These are phyloP conservation scores for Spialia ferax DNA, from an alignment of 2,888 invertebrate species.

Conservation along the genomic window DNA sequence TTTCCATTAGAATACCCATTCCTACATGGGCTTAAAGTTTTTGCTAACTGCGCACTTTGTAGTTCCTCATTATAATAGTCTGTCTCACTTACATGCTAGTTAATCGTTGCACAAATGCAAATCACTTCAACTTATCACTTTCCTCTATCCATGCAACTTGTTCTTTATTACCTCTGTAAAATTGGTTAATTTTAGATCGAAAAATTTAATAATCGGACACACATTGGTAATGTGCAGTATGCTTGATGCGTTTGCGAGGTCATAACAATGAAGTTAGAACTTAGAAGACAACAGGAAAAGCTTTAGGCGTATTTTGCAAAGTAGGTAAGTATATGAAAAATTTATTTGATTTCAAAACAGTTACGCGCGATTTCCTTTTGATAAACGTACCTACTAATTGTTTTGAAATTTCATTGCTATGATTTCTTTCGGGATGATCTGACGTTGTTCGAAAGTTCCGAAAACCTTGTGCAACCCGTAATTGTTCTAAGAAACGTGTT, in stretches of 20 bases:
- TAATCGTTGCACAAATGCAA: conserved; percentile 18
- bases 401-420: neutral
- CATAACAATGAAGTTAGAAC: neutral
- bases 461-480: neutral
- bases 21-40: conserved; percentile 66
- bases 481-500: neutral
- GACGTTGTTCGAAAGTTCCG: neutral
- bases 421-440: neutral
- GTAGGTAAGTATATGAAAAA: too few relatives aligned
- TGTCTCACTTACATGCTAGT: conserved; percentile 23
- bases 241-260: conserved; percentile 55
- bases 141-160: neutral
- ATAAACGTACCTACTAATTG: too few relatives aligned
- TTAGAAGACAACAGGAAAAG: neutral
- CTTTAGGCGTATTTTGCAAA: neutral
- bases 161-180: conserved; percentile 4
- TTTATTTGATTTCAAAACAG: conserved; percentile 3
- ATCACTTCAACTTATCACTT: conserved; percentile 4
- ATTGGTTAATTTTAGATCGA: neutral
- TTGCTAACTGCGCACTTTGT: conserved; percentile 58
- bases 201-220: neutral
- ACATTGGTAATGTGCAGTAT: neutral
- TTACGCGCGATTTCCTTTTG: neutral
- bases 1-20: conserved; percentile 85
- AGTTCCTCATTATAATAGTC: conserved; percentile 60